A percentile compares a stretch with the other conserved stretches of the same genome.
Evolutionary conservation across 2,113 vertebrate species (phyloP).

Genomic region (Antechinus flavipes): DNA sequence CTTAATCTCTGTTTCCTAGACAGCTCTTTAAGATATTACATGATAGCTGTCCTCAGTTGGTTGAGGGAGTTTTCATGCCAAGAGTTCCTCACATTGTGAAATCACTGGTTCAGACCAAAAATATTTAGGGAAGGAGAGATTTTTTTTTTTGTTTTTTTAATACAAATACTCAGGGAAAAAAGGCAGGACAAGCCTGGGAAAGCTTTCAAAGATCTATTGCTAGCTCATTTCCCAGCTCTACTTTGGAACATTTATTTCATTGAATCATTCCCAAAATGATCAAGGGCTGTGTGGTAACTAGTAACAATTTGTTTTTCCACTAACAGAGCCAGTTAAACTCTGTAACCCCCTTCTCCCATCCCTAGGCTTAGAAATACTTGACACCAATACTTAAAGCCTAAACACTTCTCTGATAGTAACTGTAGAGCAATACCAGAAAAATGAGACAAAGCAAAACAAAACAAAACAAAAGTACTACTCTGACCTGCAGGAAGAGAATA

Average conservation of each 20-base stretch:
- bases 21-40: neutral
- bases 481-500: conserved; percentile 20
- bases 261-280: neutral
- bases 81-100: neutral
- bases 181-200: neutral
- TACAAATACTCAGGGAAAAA: neutral
- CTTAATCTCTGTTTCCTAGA: neutral
- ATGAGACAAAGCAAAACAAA: neutral
- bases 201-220: neutral
- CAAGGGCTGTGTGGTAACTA: conserved; percentile 12
- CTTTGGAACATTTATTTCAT: neutral
- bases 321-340: conserved; percentile 5
- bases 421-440: neutral
- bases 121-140: neutral
- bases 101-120: neutral
- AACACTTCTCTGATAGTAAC: conserved; percentile 5
- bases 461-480: neutral
- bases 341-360: neutral
- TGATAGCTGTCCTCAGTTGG: neutral
- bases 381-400: conserved; percentile 1
- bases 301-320: conserved; percentile 38
- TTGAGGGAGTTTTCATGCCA: neutral
- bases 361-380: neutral
- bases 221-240: neutral
- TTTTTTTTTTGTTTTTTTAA: too few relatives aligned